Conservation (phyloP, 2,797 vertebrate species). For the Synanceia verrucosa region DNA sequence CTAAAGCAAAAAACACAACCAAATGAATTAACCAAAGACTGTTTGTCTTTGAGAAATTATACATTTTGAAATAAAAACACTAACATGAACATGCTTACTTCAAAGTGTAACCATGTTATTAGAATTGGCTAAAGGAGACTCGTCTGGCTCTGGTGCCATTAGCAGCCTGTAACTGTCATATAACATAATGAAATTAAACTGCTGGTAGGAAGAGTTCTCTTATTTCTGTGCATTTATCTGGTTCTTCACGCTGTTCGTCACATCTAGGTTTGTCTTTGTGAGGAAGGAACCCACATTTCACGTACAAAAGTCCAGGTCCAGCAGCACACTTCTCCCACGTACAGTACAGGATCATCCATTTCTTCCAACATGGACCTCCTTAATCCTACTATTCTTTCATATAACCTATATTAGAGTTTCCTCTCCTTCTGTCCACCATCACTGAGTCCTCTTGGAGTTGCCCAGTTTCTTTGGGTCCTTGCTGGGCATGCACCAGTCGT, state of each 20-base stretch:
- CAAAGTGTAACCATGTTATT: slow-evolving; percentile 4
- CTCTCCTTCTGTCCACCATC: slow-evolving; percentile 37
- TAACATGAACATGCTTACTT: slow-evolving; percentile 6
- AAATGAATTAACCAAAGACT: not conserved
- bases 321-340: slow-evolving; percentile 6
- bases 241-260: slow-evolving; percentile 5
- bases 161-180: slow-evolving; percentile 21
- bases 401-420: not conserved
- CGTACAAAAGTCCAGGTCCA: slow-evolving; percentile 14
- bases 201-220: slow-evolving; percentile 10
- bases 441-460: slow-evolving; percentile 79
- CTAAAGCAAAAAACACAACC: not conserved
- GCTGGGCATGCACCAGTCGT: slow-evolving; percentile 97
- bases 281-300: slow-evolving; percentile 5
- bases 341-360: slow-evolving; percentile 21
- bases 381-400: not conserved
- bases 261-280: not conserved
- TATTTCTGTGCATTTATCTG: slow-evolving; percentile 1
- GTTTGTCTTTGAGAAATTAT: not conserved
- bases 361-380: slow-evolving; percentile 6
- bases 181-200: not conserved
- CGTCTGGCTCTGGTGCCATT: slow-evolving; percentile 12
- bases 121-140: not conserved
- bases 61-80: not conserved
- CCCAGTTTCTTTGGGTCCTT: slow-evolving; percentile 90